phyloP scores from a whole-genome alignment of 2,113 vertebrate genomes.

The Gulo gulo region DNA sequence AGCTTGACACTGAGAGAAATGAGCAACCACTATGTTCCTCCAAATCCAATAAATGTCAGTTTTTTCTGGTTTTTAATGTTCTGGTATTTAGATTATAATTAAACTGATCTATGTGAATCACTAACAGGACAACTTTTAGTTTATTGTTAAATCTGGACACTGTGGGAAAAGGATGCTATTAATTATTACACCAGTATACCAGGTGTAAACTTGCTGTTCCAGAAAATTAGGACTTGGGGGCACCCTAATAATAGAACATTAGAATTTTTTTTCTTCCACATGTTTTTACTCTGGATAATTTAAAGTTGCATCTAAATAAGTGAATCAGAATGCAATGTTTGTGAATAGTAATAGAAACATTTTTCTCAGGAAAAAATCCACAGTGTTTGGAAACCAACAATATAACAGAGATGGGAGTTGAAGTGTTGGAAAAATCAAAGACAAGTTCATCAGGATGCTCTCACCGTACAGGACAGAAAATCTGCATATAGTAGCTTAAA shows the following conservation, averaged over 20 bases:
- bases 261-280: background rate
- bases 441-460: background rate
- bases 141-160: background rate
- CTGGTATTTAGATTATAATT: background rate
- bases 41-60: background rate
- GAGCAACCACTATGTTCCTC: background rate
- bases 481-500: background rate
- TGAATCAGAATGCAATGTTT: background rate
- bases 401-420: background rate
- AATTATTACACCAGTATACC: background rate
- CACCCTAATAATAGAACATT: background rate
- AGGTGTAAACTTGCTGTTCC: background rate
- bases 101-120: background rate
- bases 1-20: background rate
- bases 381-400: background rate
- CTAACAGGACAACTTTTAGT: background rate
- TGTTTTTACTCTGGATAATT: background rate
- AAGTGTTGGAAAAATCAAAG: background rate
- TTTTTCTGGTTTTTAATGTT: background rate
- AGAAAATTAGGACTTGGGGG: background rate
- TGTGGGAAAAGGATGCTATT: background rate
- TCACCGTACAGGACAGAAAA: background rate
- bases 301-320: background rate
- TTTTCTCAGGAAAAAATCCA: background rate
- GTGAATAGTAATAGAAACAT: background rate